Evolutionary conservation across 2,797 vertebrate genomes (phyloP), one percentile per base, ranked within the genome.

Genomic region (Amblyraja radiata): DNA sequence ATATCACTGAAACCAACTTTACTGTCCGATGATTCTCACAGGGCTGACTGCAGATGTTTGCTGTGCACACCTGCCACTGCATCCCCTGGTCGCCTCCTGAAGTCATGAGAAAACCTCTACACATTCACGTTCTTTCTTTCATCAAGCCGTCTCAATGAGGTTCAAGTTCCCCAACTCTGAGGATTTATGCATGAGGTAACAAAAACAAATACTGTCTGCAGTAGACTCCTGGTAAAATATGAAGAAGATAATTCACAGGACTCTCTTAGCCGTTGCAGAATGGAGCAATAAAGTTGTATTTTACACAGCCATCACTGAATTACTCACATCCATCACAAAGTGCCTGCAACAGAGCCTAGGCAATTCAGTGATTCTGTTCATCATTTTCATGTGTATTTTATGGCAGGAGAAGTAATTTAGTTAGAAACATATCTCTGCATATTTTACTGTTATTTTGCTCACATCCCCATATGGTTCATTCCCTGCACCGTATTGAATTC

Each of bases 341-440:
- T 65, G 83, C 28, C 61, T 16, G 58, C 28, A 65, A 61, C 58
- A 86, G 0, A 86, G 61, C 83, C 28, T 86, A 14, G 18, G 6
- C 28, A 63, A 28, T 63, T 32, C 25, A 77, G 9, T 28, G 28
- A 77, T 77, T 77, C 83, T 86, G 14, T n/a, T 63, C 16, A 65
- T 2, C 18, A n/a, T 32, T 86, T 6, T n/a, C 28, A 63, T 86
- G 61, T 28, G 61, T 65, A 86, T 65, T 65, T 63, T 65, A 86
- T 86, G 16, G 83, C 83, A 86, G 23, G 14, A 6, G 32, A 86
- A n/a, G 83, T 61, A 86, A 86, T 86, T 77, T 77, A n/a, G 28
- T 86, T 86, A 11, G 83, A 32, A 86, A 86, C 61, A 86, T 86
- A 86, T 65, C 32, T 14, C 58, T 63, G 83, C 83, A 65, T 86